Percentiles rank a stretch among this genome's conserved stretches.
Conservation (phyloP, 2,797 vertebrate genomes). For the Antennarius maculatus region DNA sequence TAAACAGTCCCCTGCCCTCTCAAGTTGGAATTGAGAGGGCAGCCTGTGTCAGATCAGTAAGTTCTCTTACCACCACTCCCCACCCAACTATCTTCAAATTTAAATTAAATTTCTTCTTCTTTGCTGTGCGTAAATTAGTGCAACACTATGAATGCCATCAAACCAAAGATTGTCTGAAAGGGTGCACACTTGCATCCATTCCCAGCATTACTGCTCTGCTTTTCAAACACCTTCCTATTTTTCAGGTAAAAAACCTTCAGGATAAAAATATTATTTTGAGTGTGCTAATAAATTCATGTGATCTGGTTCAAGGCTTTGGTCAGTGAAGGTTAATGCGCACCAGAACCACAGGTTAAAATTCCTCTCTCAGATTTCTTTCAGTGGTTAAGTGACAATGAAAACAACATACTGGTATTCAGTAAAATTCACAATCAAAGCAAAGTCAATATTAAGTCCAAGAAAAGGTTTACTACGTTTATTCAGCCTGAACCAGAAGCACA, state of each 20-base stretch:
- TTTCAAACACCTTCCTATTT: background rate
- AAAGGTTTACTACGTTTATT: constrained; percentile 46
- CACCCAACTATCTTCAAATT: background rate
- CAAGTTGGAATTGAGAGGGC: no score
- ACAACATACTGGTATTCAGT: constrained; percentile 46
- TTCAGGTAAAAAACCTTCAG: background rate
- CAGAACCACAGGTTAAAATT: constrained; percentile 36
- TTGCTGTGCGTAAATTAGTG: constrained; percentile 6
- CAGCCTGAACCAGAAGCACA: constrained; percentile 60
- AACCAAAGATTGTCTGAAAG: constrained; percentile 45
- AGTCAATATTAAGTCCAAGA: constrained; percentile 66
- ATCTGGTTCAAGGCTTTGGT: constrained; percentile 23
- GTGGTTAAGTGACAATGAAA: constrained; percentile 41
- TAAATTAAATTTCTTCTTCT: background rate
- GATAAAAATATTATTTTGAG: background rate
- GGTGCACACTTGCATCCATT: constrained; percentile 1
- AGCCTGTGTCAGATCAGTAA: background rate
- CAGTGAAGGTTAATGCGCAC: constrained; percentile 42
- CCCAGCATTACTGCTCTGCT: constrained; percentile 5
- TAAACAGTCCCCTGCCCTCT: no score
- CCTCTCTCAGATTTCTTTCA: constrained; percentile 30
- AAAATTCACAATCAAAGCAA: constrained; percentile 75
- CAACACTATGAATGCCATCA: constrained; percentile 13
- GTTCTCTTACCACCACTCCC: background rate
- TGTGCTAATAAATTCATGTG: constrained; percentile 13